These are phyloP conservation scores for Bombus superbus DNA, from an alignment of 1,140 invertebrate species.

Conservation along the genomic window DNA sequence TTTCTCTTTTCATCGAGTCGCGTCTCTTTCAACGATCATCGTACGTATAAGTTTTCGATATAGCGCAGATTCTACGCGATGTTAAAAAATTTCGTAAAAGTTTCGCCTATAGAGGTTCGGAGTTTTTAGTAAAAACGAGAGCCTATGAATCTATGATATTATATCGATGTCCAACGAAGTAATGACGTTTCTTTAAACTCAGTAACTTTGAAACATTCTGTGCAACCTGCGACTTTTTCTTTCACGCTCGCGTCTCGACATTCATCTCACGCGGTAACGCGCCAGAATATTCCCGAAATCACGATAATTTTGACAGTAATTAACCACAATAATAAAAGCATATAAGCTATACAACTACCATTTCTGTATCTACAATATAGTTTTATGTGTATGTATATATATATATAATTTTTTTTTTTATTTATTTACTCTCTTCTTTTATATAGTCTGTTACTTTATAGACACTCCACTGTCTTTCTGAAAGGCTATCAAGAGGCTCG, in stretches of 20 bases:
- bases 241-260: constrained; percentile 13
- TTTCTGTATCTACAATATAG: constrained; percentile 83
- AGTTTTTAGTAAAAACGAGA: constrained; percentile 50
- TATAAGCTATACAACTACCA: constrained; percentile 82
- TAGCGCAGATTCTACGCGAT: constrained; percentile 29
- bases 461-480: constrained; percentile 46
- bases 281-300: constrained; percentile 54
- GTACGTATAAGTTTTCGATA: constrained; percentile 6
- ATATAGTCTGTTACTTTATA: constrained; percentile 53
- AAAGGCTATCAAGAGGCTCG: constrained; percentile 47
- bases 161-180: constrained; percentile 52
- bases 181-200: constrained; percentile 22
- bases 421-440: constrained; percentile 45
- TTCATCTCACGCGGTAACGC: constrained; percentile 2
- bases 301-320: constrained; percentile 78
- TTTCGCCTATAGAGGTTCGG: constrained; percentile 11
- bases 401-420: constrained; percentile 28
- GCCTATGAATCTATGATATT: constrained; percentile 35
- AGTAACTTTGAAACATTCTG: neutral
- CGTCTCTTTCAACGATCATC: neutral
- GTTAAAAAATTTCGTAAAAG: constrained; percentile 48
- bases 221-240: neutral
- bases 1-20: constrained; percentile 8
- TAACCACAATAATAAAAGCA: constrained; percentile 81
- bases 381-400: constrained; percentile 73